These are phyloP conservation scores for Thymelicus acteon DNA, from an alignment of 2,888 invertebrate genomes.

Conservation along the genomic window DNA sequence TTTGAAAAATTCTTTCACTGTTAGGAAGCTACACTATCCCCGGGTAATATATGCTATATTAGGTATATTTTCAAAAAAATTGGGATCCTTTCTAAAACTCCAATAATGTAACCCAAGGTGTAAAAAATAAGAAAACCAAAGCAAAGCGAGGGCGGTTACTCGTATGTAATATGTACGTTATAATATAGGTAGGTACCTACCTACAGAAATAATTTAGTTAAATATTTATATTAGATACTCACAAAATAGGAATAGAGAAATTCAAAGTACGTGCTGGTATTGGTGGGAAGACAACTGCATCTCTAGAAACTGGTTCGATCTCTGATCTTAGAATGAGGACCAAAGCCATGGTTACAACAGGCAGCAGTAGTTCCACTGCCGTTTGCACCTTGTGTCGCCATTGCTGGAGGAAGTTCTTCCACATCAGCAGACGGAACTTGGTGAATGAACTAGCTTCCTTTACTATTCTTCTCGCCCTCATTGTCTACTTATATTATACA, in stretches of 20 bases:
- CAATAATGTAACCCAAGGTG: too few species aligned
- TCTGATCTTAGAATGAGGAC: conserved; percentile 89
- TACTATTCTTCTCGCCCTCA: conserved; percentile 44
- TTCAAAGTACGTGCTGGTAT: conserved; percentile 57
- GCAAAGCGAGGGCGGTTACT: too few species aligned
- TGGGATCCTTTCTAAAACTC: too few species aligned
- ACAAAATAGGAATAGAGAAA: conserved; percentile 57
- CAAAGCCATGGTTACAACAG: conserved; percentile 87
- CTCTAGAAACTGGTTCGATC: conserved; percentile 81
- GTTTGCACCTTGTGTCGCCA: conserved; percentile 89
- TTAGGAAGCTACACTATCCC: too few species aligned
- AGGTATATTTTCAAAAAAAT: too few species aligned
- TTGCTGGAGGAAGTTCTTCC: conserved; percentile 94
- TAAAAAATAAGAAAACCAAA: too few species aligned
- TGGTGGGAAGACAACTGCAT: conserved; percentile 54
- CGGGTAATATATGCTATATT: too few species aligned
- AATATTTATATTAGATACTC: conserved; percentile 49
- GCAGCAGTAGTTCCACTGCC: conserved; percentile 87
- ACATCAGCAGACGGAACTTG: conserved; percentile 89
- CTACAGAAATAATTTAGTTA: not conserved
- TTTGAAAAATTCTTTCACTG: too few species aligned
- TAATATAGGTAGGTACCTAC: not conserved
- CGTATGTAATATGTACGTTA: too few species aligned
- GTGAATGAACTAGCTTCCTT: conserved; percentile 66
- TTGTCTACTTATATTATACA: not conserved